Percentiles rank a stretch among this genome's conserved stretches.
phyloP scores from a whole-genome alignment of 2,797 vertebrate genomes.

The Mormyrus proboscirostris region DNA sequence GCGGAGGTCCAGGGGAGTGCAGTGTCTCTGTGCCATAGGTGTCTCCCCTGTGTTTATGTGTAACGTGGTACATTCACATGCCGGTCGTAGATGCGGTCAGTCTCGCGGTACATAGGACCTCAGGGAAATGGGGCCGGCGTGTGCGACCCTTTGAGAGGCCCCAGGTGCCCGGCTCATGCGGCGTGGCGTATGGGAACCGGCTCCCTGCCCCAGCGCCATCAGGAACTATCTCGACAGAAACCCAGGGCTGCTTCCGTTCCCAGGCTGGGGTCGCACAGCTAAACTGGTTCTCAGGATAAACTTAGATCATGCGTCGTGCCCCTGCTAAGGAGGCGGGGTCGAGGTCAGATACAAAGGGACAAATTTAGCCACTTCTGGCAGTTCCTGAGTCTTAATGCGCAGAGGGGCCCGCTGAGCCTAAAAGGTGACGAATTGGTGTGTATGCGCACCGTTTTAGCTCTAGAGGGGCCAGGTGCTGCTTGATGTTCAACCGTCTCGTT shows the following conservation, averaged over 20 bases:
- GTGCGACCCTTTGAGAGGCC: background rate
- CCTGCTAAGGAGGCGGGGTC: background rate
- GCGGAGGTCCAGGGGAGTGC: background rate
- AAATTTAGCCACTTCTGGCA: background rate
- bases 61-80: background rate
- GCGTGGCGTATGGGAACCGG: background rate
- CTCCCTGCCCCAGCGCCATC: background rate
- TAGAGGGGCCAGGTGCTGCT: background rate
- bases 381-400: background rate
- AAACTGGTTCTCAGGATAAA: background rate
- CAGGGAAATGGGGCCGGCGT: background rate
- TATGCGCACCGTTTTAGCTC: background rate
- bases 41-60: background rate
- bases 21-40: background rate
- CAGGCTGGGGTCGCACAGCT: conserved; percentile 1
- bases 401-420: background rate
- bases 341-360: background rate
- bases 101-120: background rate
- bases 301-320: background rate
- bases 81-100: background rate
- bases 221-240: conserved; percentile 6
- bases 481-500: background rate
- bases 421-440: background rate
- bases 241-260: conserved; percentile 18
- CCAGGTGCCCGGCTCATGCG: background rate